Evolutionary conservation across 2,888 invertebrate species (phyloP).

Genomic region (Drosophila prolongata): DNA sequence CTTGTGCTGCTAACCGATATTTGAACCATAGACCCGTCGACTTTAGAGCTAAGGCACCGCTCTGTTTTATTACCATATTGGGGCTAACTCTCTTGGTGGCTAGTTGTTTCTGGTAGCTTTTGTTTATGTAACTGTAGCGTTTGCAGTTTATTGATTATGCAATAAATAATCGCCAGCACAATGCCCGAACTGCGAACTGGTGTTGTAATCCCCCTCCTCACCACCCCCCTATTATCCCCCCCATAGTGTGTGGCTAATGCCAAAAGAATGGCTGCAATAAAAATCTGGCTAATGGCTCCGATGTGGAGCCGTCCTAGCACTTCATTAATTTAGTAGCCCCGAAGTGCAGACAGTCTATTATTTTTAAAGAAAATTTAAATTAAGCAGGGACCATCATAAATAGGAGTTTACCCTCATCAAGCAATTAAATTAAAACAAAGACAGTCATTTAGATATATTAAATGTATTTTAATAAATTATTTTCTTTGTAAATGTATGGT

Average conservation of each 20-base stretch:
- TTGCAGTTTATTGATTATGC: slow-evolving; percentile 80
- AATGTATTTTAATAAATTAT: too few relatives aligned
- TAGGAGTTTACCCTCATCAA: too few relatives aligned
- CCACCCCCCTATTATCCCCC: neutral
- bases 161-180: slow-evolving; percentile 77
- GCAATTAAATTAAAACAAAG: too few relatives aligned
- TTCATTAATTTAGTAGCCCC: slow-evolving; percentile 10
- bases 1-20: slow-evolving; percentile 82
- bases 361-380: neutral
- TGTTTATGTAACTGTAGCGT: slow-evolving; percentile 77
- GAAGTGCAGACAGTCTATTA: neutral
- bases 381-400: too few relatives aligned
- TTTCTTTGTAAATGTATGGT: too few relatives aligned
- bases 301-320: slow-evolving; percentile 12
- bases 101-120: slow-evolving; percentile 60
- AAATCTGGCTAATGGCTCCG: slow-evolving; percentile 49
- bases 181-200: slow-evolving; percentile 42
- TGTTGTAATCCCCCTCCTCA: slow-evolving; percentile 48
- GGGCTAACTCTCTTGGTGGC: slow-evolving; percentile 69
- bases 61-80: slow-evolving; percentile 74
- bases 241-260: slow-evolving; percentile 50
- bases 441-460: too few relatives aligned
- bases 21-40: slow-evolving; percentile 55
- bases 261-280: slow-evolving; percentile 52
- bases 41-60: slow-evolving; percentile 26